Evolutionary conservation across 2,888 invertebrate genomes (phyloP).

Genomic region (Clitarchus hookeri): DNA sequence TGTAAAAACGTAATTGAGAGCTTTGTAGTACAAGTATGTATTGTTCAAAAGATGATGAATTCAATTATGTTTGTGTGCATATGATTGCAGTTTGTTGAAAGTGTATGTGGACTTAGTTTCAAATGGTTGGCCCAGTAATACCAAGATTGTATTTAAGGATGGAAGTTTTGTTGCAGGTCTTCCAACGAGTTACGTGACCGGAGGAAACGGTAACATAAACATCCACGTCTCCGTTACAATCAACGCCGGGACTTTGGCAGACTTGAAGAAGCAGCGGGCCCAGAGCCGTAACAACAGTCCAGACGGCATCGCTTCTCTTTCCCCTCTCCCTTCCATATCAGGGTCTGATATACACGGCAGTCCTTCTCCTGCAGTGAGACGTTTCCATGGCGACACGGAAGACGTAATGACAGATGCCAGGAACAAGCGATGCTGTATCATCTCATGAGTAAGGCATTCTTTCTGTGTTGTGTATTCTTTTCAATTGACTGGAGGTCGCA

Average conservation of each 20-base stretch:
- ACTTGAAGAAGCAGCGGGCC: conserved; percentile 90
- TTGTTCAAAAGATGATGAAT: too few species aligned
- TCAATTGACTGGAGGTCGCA: too few species aligned
- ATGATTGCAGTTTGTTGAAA: too few species aligned
- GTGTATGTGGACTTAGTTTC: too few species aligned
- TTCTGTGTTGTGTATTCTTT: not conserved
- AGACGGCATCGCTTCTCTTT: conserved; percentile 50
- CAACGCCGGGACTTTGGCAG: conserved; percentile 83
- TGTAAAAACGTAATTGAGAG: too few species aligned
- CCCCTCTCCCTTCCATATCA: conserved; percentile 35
- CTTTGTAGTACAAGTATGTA: too few species aligned
- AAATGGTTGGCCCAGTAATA: too few species aligned
- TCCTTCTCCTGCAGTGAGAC: conserved; percentile 53
- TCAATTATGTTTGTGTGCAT: too few species aligned
- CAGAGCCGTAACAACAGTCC: conserved; percentile 73
- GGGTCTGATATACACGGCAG: conserved; percentile 28
- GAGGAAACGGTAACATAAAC: conserved; percentile 85
- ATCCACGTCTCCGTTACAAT: conserved; percentile 83
- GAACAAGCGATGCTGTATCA: conserved; percentile 71
- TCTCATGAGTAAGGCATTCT: conserved; percentile 49
- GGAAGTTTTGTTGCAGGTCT: conserved; percentile 45
- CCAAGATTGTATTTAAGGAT: not conserved
- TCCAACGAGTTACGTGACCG: conserved; percentile 50
- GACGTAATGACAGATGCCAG: conserved; percentile 76
- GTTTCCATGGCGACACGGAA: conserved; percentile 76